Evolutionary conservation across 1,140 invertebrate species (phyloP).

Genomic region (Choristoneura fumiferana): DNA sequence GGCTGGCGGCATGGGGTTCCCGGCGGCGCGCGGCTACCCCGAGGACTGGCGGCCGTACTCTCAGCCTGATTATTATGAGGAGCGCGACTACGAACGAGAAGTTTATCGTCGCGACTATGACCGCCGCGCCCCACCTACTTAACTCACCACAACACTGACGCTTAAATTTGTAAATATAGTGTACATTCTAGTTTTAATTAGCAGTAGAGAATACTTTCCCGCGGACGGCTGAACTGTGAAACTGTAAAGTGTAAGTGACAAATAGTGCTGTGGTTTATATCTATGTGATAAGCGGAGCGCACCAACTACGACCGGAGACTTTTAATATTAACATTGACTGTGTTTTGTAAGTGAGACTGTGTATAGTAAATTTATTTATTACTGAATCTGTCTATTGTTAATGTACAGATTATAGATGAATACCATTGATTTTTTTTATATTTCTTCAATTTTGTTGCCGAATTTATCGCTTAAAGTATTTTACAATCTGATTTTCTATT

Average conservation of each 20-base stretch:
- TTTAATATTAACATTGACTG: conserved; percentile 52
- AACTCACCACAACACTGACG: conserved; percentile 20
- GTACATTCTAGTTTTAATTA: conserved; percentile 19
- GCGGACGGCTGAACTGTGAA: conserved; percentile 51
- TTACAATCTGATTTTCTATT: conserved; percentile 59
- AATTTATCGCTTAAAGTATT: conserved; percentile 49
- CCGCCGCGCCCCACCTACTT: conserved; percentile 65
- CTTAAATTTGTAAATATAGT: conserved; percentile 58
- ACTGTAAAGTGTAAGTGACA: conserved; percentile 72
- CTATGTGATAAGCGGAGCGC: conserved; percentile 72
- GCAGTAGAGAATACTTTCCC: conserved; percentile 54
- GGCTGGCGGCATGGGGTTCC: conserved; percentile 60
- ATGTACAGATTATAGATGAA: conserved; percentile 69
- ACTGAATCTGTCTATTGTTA: conserved; percentile 65
- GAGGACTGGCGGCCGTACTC: conserved; percentile 67
- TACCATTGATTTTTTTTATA: conserved; percentile 70
- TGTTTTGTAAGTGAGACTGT: conserved; percentile 72
- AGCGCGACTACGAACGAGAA: conserved; percentile 67
- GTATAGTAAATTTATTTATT: conserved; percentile 78
- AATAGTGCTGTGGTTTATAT: conserved; percentile 74
- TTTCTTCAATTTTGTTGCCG: conserved; percentile 66
- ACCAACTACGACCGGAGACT: conserved; percentile 47
- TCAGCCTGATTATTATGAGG: conserved; percentile 65
- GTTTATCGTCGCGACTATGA: conserved; percentile 70
- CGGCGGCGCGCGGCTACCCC: conserved; percentile 57